phyloP scores from a whole-genome alignment of 1,140 invertebrate genomes.

The Drosophila carrolli region DNA sequence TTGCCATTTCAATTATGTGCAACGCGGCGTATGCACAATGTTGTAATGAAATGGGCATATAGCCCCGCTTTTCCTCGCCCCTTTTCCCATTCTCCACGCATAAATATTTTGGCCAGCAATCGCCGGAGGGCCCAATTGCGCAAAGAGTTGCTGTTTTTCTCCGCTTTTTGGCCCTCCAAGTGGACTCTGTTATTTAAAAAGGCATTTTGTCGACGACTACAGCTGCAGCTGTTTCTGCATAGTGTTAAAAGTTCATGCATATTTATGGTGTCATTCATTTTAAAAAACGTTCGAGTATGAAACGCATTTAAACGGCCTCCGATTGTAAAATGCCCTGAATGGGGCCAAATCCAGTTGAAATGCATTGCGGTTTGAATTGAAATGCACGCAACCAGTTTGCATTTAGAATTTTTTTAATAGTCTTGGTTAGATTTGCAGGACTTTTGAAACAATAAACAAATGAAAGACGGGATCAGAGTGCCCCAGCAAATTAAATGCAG shows the following conservation, averaged over 20 bases:
- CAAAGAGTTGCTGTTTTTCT: conserved; percentile 49
- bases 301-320: conserved; percentile 74
- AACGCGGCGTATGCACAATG: conserved; percentile 81
- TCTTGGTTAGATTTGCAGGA: conserved; percentile 13
- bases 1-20: conserved; percentile 83
- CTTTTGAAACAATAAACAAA: conserved; percentile 39
- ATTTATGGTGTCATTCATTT: conserved; percentile 83
- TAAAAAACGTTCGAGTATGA: conserved; percentile 67
- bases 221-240: conserved; percentile 71
- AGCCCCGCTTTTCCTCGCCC: conserved; percentile 7
- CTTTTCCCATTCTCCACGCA: conserved; percentile 18
- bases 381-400: conserved; percentile 9
- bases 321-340: conserved; percentile 28
- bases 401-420: conserved; percentile 34
- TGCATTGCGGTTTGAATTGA: conserved; percentile 9
- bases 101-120: conserved; percentile 51
- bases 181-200: conserved; percentile 80
- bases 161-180: conserved; percentile 19
- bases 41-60: conserved; percentile 79
- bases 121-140: conserved; percentile 37
- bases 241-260: conserved; percentile 83
- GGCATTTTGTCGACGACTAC: conserved; percentile 51
- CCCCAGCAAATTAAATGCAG: conserved; percentile 37
- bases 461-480: background rate
- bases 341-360: conserved; percentile 2